Evolutionary conservation across 2,888 invertebrate species (phyloP).

Genomic region (Ormia ochracea): DNA sequence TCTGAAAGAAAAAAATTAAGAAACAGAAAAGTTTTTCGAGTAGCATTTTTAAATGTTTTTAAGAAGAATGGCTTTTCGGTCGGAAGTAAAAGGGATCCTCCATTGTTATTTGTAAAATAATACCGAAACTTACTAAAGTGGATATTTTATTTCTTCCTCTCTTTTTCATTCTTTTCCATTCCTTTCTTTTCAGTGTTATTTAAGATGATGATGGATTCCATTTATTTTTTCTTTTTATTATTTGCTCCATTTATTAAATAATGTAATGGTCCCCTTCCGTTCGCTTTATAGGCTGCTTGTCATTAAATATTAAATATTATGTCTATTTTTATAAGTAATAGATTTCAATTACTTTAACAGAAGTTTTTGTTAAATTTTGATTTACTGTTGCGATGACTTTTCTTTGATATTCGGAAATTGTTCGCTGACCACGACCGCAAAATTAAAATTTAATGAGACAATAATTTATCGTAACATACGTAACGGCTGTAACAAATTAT

Average conservation of each 20-base stretch:
- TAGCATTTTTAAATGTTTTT: neutral
- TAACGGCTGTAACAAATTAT: too few relatives aligned
- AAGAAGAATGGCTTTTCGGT: neutral
- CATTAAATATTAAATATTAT: slow-evolving; percentile 25
- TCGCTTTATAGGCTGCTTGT: neutral
- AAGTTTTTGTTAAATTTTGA: neutral
- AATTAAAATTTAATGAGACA: too few relatives aligned
- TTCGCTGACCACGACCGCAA: too few relatives aligned
- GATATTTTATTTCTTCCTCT: neutral
- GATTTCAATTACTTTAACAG: slow-evolving; percentile 11
- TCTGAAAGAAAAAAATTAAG: neutral
- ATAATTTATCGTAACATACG: too few relatives aligned
- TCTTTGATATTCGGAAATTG: too few relatives aligned
- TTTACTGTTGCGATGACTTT: neutral
- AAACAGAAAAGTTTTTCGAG: neutral
- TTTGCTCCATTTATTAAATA: slow-evolving; percentile 33
- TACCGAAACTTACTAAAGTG: neutral
- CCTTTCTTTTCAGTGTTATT: slow-evolving; percentile 11
- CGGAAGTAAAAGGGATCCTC: slow-evolving; percentile 3
- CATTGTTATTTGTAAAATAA: slow-evolving; percentile 35
- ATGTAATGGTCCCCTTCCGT: slow-evolving; percentile 3
- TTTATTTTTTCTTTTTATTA: neutral
- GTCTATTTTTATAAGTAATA: slow-evolving; percentile 18
- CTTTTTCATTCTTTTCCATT: too few relatives aligned
- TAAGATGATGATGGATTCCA: neutral